Evolutionary conservation across 2,888 invertebrate species (phyloP), one percentile per base, ranked within the genome.

Genomic region (Drosophila algonquin): DNA sequence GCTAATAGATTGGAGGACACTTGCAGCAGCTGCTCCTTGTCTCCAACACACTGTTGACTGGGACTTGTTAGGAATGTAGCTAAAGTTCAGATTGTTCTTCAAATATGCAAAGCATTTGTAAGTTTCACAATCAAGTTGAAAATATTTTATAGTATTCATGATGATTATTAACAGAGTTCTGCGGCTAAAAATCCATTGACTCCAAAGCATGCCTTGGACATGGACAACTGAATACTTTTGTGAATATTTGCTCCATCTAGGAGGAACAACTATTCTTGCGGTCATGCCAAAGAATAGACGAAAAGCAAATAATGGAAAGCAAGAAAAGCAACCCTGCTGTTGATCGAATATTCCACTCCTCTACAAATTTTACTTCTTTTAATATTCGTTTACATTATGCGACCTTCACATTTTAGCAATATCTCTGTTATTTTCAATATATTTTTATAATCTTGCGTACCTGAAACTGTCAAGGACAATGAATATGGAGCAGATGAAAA

Each of bases 1-100:
- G 83, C 80, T 87, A 87, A 84, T 87, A 84, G 70, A 84, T 82
- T 85, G 63, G 57, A 67, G 65, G 60, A 75, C 63, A 67, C 68
- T 74, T 70, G 61, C 67, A 77, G 58, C 82, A 75, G 79, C 65
- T 81, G 79, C 68, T 75, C 21, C 54, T 67, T 64, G 47, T 30
- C 35, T n/a, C 21, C 27, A 27, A 7, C 8, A 30, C 30, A 6
- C 40, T 59, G 51, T 48, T 12, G n/a, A 60, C 40, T 32, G 48
- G 50, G 55, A 58, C 63, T 68, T 50, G 16, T 18, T 21, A 55
- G 27, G 68, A 63, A 12, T 47, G 47, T 1, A 16, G 27, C 60
- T 32, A 56, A 63, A 68, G 45, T 57, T 72, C 53, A 62, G 63
- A 57, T 71, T 68, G 24, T 16, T 52, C 24, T 58, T 40, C 50